Conservation (phyloP, 2,888 invertebrate species). For the Hyles lineata region DNA sequence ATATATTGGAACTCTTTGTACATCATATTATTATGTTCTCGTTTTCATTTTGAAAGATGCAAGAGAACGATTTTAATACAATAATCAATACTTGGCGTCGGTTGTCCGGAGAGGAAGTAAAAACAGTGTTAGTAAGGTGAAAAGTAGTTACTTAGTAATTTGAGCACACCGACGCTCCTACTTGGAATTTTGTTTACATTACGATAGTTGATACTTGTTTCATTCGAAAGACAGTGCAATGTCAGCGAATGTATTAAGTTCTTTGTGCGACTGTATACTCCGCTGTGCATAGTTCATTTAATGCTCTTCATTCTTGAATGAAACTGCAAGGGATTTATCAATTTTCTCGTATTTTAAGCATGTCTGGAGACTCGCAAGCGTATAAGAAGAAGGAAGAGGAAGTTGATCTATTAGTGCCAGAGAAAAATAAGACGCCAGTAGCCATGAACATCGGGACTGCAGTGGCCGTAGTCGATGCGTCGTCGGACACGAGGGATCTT, state of each 20-base stretch:
- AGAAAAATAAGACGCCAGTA: constrained; percentile 52
- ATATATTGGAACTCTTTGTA: neutral
- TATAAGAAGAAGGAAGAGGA: constrained; percentile 73
- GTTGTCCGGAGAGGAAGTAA: constrained; percentile 71
- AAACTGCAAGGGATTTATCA: neutral
- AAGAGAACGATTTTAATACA: constrained; percentile 77
- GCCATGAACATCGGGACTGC: constrained; percentile 48
- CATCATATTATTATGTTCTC: constrained; percentile 30
- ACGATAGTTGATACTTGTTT: constrained; percentile 9
- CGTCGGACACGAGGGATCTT: constrained; percentile 47
- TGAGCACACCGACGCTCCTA: constrained; percentile 29
- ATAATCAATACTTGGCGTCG: constrained; percentile 78
- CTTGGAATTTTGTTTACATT: constrained; percentile 12
- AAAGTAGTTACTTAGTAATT: constrained; percentile 44
- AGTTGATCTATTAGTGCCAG: constrained; percentile 57
- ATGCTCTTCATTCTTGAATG: neutral
- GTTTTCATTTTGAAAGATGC: constrained; percentile 53
- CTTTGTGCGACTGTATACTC: neutral
- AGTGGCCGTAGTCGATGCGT: constrained; percentile 45
- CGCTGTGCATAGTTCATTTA: neutral
- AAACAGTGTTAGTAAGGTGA: constrained; percentile 69
- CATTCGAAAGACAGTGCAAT: constrained; percentile 29
- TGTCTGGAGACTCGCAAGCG: constrained; percentile 74
- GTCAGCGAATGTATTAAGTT: constrained; percentile 30
- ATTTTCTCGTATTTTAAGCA: constrained; percentile 50